phyloP scores from a whole-genome alignment of 1,140 invertebrate genomes.

The Papilio polytes region DNA sequence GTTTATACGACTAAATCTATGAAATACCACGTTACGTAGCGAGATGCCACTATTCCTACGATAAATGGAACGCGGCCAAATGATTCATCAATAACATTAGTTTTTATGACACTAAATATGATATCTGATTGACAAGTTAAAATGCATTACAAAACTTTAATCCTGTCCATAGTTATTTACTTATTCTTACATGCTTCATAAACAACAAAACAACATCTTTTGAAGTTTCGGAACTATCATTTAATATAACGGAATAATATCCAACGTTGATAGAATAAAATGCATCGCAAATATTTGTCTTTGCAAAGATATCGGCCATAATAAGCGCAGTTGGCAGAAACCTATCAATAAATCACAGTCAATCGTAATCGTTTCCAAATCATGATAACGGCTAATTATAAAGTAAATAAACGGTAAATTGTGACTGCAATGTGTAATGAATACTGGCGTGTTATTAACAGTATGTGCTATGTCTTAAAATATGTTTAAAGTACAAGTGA shows the following conservation, averaged over 20 bases:
- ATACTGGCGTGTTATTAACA: no score
- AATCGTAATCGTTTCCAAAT: conserved; percentile 35
- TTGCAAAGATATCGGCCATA: conserved; percentile 23
- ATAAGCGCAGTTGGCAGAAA: conserved; percentile 39
- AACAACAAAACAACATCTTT: not conserved
- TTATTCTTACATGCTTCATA: not conserved
- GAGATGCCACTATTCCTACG: not conserved
- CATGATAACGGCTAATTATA: conserved; percentile 32
- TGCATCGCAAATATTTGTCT: conserved; percentile 18
- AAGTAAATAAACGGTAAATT: conserved; percentile 26
- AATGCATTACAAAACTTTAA: not conserved
- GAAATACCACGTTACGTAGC: not conserved
- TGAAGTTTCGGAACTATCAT: not conserved
- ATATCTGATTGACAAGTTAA: not conserved
- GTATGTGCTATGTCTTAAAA: no score
- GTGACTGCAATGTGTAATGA: not conserved
- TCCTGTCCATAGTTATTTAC: not conserved
- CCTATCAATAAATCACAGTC: conserved; percentile 36
- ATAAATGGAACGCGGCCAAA: not conserved
- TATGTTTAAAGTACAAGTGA: not conserved
- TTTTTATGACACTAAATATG: not conserved
- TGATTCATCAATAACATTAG: not conserved
- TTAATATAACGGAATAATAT: conserved; percentile 1
- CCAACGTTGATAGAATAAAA: not conserved
- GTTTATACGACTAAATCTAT: not conserved